A percentile compares a stretch with the other conserved stretches of the same genome.
Evolutionary conservation across 2,113 vertebrate genomes (phyloP).

Genomic region (Rhinolophus sinicus): DNA sequence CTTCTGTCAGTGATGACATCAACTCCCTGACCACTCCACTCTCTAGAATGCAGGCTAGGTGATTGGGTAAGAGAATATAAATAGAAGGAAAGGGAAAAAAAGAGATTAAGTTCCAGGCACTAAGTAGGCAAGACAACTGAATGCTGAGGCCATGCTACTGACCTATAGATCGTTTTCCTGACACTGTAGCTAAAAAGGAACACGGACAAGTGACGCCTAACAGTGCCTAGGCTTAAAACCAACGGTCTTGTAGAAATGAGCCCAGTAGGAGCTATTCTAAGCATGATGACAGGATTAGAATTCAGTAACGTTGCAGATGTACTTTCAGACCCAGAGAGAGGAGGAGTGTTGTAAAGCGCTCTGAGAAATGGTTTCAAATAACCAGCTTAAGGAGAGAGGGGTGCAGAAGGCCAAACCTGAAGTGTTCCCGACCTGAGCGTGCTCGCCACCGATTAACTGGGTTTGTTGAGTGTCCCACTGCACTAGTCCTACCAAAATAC

Average conservation of each 20-base stretch:
- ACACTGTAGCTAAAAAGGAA: background rate
- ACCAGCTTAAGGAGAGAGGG: background rate
- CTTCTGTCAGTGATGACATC: background rate
- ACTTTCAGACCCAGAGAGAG: conserved; percentile 1
- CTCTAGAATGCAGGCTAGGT: background rate
- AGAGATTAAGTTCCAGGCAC: background rate
- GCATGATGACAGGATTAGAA: background rate
- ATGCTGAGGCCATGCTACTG: background rate
- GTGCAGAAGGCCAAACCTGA: background rate
- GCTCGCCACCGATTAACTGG: background rate
- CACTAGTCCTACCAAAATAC: background rate
- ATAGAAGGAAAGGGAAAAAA: background rate
- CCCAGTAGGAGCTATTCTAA: conserved; percentile 25
- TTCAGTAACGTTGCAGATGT: background rate
- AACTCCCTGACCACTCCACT: background rate
- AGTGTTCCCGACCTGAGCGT: no score
- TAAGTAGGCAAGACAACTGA: background rate
- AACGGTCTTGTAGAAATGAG: background rate
- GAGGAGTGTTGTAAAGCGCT: background rate
- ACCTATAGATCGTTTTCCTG: background rate
- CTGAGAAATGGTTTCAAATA: background rate
- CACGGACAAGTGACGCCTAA: background rate
- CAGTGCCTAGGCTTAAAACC: background rate
- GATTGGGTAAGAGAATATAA: conserved; percentile 15
- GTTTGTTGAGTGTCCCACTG: accelerated